Conservation (phyloP, 2,113 vertebrate species). For the Podilymbus podiceps region DNA sequence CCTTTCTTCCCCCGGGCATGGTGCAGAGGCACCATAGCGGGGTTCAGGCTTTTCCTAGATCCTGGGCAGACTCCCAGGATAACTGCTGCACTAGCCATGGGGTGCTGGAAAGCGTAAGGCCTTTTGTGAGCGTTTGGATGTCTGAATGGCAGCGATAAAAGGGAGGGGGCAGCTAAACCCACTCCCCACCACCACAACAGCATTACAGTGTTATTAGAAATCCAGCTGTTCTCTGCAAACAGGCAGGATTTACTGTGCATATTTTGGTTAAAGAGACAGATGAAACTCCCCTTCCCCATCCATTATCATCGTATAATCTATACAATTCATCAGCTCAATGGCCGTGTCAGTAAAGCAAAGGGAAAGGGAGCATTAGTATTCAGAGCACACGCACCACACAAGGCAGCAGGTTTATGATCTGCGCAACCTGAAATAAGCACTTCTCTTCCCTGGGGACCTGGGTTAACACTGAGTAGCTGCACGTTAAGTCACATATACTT, state of each 20-base stretch:
- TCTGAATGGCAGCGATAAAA: neutral
- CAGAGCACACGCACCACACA: neutral
- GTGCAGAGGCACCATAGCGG: neutral
- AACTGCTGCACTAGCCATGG: neutral
- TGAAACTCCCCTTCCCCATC: constrained; percentile 23
- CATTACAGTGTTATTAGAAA: neutral
- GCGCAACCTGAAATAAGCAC: constrained; percentile 21
- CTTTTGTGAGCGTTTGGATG: neutral
- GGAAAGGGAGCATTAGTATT: neutral
- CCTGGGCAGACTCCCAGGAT: neutral
- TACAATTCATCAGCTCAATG: constrained; percentile 35
- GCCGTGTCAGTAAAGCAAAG: neutral
- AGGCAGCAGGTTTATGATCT: constrained; percentile 52
- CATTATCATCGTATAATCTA: constrained; percentile 5
- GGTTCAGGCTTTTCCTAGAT: neutral
- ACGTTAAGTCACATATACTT: neutral
- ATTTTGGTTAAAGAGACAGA: constrained; percentile 29
- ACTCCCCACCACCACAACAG: neutral
- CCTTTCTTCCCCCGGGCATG: neutral
- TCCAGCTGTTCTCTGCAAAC: constrained; percentile 25
- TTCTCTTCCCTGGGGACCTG: neutral
- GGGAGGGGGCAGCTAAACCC: neutral
- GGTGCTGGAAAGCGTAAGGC: neutral
- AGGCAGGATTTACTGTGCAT: constrained; percentile 10
- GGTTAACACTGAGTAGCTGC: neutral